Evolutionary conservation across 2,888 invertebrate genomes (phyloP).

Genomic region (Thyatira batis): DNA sequence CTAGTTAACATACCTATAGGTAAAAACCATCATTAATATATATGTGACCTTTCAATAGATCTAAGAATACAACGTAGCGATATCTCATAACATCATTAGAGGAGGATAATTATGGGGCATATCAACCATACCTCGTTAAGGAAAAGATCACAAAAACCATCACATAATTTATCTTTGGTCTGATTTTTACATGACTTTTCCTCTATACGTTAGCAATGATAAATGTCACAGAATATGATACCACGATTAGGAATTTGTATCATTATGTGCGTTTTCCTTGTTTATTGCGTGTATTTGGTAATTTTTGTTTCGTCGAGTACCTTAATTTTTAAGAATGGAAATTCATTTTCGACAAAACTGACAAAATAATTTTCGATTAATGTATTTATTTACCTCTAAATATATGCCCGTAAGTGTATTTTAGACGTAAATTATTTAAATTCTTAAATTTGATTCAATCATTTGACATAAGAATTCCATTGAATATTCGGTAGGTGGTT

Average conservation of each 20-base stretch:
- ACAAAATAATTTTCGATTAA: no score
- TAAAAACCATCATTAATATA: not conserved
- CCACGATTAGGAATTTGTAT: not conserved
- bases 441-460: no score
- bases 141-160: not conserved
- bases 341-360: no score
- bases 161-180: not conserved
- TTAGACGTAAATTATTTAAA: no score
- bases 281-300: no score
- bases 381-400: no score
- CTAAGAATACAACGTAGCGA: not conserved
- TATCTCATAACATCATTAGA: constrained; percentile 2
- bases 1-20: no score
- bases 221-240: not conserved
- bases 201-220: not conserved
- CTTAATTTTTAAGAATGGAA: no score
- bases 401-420: no score
- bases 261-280: not conserved
- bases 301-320: no score
- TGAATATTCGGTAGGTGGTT: no score
- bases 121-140: not conserved
- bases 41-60: not conserved
- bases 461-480: no score
- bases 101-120: constrained; percentile 2
- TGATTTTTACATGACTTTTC: not conserved